Evolutionary conservation across 1,140 invertebrate species (phyloP).

Genomic region (Eupristina koningsbergeri): DNA sequence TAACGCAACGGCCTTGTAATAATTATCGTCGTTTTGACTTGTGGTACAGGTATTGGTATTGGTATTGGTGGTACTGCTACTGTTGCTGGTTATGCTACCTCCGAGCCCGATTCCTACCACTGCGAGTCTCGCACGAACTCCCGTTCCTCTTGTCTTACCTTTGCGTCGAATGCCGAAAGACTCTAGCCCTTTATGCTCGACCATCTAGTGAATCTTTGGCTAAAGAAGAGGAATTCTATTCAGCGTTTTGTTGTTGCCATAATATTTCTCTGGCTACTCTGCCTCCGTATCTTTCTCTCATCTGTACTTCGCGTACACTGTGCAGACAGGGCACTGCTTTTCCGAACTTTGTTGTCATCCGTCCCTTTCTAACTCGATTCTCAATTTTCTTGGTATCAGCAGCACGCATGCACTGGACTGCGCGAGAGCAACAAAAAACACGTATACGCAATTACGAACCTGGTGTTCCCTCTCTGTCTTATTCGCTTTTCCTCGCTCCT

Average conservation of each 20-base stretch:
- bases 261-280: constrained; percentile 22
- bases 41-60: not conserved
- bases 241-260: constrained; percentile 42
- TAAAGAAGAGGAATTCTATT: not conserved
- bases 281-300: constrained; percentile 11
- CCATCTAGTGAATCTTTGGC: constrained; percentile 60
- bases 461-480: not conserved
- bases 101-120: not conserved
- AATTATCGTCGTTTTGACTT: not conserved
- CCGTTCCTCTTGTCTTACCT: constrained; percentile 54
- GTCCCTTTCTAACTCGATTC: constrained; percentile 5
- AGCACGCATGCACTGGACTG: not conserved
- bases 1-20: not conserved
- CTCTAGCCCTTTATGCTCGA: constrained; percentile 59
- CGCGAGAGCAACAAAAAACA: constrained; percentile 21
- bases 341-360: not conserved
- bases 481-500: not conserved
- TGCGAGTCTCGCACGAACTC: not conserved
- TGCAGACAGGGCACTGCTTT: not conserved
- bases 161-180: constrained; percentile 55
- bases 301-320: not conserved
- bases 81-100: not conserved
- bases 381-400: constrained; percentile 22
- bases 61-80: not conserved
- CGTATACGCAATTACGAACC: constrained; percentile 18